Conservation (phyloP, 2,888 invertebrate species). For the Acronicta aceris region DNA sequence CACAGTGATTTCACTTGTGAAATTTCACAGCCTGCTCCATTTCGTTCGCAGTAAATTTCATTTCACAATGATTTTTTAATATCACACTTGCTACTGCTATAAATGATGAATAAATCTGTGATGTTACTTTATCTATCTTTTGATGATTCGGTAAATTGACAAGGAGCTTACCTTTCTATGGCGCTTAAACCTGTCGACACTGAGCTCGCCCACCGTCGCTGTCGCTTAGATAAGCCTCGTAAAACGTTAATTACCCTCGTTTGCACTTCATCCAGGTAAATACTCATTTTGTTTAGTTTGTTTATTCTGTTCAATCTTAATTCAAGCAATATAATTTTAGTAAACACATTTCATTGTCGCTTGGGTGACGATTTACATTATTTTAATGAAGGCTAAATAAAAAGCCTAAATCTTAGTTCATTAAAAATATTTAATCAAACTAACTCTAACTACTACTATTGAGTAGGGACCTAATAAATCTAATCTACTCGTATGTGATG, state of each 20-base stretch:
- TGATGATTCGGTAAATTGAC: constrained; percentile 14
- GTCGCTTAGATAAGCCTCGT: constrained; percentile 40
- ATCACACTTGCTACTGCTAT: too few relatives aligned
- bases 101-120: too few relatives aligned
- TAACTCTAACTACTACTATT: too few relatives aligned
- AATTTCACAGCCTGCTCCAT: too few relatives aligned
- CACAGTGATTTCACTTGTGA: too few relatives aligned
- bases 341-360: not conserved
- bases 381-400: too few relatives aligned
- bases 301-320: constrained; percentile 19
- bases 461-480: too few relatives aligned
- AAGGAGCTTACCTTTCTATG: constrained; percentile 20
- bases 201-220: constrained; percentile 6
- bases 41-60: too few relatives aligned
- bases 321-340: constrained; percentile 10
- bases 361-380: not conserved
- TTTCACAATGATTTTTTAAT: too few relatives aligned
- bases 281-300: constrained; percentile 22
- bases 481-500: too few relatives aligned
- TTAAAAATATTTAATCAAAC: too few relatives aligned
- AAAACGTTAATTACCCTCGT: constrained; percentile 43
- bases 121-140: not conserved
- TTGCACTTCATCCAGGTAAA: constrained; percentile 33
- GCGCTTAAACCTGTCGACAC: constrained; percentile 12
- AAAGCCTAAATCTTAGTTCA: too few relatives aligned